Base-by-base conservation (phyloP, 2,888 invertebrate species). In the Heliconius sara region DNA sequence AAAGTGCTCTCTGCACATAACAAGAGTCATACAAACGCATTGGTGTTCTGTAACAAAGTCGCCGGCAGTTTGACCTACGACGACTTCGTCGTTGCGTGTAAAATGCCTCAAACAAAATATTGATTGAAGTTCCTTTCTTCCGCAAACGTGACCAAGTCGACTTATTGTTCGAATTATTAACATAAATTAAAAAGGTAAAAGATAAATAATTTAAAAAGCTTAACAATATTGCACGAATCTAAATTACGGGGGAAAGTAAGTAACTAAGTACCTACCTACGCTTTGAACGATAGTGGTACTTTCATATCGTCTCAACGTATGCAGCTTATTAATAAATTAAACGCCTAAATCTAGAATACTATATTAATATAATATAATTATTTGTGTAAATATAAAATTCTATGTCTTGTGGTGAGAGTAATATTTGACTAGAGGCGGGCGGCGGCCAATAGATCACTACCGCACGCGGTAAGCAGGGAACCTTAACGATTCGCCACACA, bases 341-440 rank as follows among this genome's bases (percentile, higher is more conserved):
- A 91, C 88, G 92, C 93, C 94, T 95, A 94, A 93, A 95, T 92
- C 95, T 95, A 95, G 94, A 95, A 95, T 95, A 95, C 93, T 95
- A 94, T 94, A 94, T 95, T 91, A 92, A 93, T 95, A 95, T 95
- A 95, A 95, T 93, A 91, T 93, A 93, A 93, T 93, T 93, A 93
- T 95, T 93, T 95, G 93, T 95, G 94, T 95, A 95, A 95, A 95
- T 96, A 95, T 95, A 95, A 94, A 94, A 93, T 92, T 94, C 95
- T 95, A 95, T 95, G 93, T 95, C 89, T 91, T 91, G 92, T 91
- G 89, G 90, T 90, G 92, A 91, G 91, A 92, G 92, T 92, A 94
- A 95, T 93, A 95, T 95, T 95, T 95, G 95, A 95, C 95, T 95
- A 95, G 95, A 92, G 93, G 92, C 91, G 91, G 89, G 90, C 91